These are phyloP conservation scores for Gymnothorax reevesii DNA, from an alignment of 2,797 vertebrate species.

Conservation along the genomic window DNA sequence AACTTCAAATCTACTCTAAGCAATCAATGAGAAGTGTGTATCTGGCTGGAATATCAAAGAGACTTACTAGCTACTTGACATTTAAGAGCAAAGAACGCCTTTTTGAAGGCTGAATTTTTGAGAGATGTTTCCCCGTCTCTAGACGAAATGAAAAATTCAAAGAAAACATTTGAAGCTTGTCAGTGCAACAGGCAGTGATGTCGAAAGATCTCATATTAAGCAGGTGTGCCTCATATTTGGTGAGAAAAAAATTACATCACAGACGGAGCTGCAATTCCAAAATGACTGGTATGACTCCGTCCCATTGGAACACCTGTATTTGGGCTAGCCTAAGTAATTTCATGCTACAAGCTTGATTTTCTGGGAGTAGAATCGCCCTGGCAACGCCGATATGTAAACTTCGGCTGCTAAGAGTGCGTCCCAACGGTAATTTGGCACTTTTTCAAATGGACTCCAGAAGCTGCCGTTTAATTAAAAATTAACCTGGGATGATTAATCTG, in stretches of 20 bases:
- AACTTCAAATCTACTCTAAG: background rate
- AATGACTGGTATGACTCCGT: background rate
- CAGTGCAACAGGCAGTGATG: background rate
- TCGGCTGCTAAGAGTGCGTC: conserved; percentile 61
- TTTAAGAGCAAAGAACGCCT: conserved; percentile 5
- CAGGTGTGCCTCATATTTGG: background rate
- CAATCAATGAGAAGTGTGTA: background rate
- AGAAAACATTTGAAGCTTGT: background rate
- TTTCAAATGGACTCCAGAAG: conserved; percentile 62
- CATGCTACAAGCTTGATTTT: conserved; percentile 35
- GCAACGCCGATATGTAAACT: conserved; percentile 60
- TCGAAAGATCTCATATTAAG: background rate
- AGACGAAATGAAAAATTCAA: background rate
- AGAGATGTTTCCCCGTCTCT: background rate
- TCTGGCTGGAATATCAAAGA: background rate
- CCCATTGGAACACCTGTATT: background rate
- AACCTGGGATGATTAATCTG: conserved; percentile 68
- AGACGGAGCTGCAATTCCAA: background rate
- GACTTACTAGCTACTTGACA: background rate
- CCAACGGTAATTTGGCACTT: conserved; percentile 66
- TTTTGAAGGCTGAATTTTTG: background rate
- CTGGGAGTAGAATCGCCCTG: conserved; percentile 46
- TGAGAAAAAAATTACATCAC: conserved; percentile 9
- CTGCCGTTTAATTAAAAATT: conserved; percentile 71
- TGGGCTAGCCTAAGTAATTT: background rate